Base-by-base conservation (phyloP, 2,888 invertebrate species). In the Notocelia uddmanniana region DNA sequence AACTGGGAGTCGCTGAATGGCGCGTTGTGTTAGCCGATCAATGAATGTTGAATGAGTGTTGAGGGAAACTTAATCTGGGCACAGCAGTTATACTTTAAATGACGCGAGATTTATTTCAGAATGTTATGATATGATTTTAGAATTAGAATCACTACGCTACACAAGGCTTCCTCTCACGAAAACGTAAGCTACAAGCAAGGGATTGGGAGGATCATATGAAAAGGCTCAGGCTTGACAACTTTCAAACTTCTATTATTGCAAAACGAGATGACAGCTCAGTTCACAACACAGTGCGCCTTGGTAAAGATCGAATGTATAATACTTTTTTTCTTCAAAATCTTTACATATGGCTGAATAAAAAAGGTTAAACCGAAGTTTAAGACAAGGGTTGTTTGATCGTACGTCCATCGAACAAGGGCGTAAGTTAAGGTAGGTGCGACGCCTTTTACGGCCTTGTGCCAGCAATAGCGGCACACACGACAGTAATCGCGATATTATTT, bases 401-500 rank as follows among this genome's bases (percentile, higher is more conserved):
- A 18, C 11, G 48, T 18, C 50, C 48, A 26, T 21, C 1, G 23
- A 9, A 13, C 31, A 63, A 63, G 19, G 21, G 19, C 31, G 9
- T 15, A 52, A 34, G 31, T 31, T 48, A 34, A 31, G 10, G 34
- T 34, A 26, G 26, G 0, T 19, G 15, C 9, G 13, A 19, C 13
- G 23, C 52, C 45, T 18, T 50, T 63, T 63, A 69, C 23, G 37
- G n/a, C n/a, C 34, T 54, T 55, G 48, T 55, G 23, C 31, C 31
- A 10, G 34, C 31, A 57, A 26, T 15, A 31, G 5, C 21, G 37
- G 23, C 45, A 31, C 52, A 71, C 66, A 59, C 55, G 45, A 31
- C 59, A 50, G 74, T 73, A 75, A 76, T 76, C 74, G 73, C 68
- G 62, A 76, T 70, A 76, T 76, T 76, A 76, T 76, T 76, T 55